phyloP scores from a whole-genome alignment of 2,888 invertebrate species.

The Xylota sylvarum region DNA sequence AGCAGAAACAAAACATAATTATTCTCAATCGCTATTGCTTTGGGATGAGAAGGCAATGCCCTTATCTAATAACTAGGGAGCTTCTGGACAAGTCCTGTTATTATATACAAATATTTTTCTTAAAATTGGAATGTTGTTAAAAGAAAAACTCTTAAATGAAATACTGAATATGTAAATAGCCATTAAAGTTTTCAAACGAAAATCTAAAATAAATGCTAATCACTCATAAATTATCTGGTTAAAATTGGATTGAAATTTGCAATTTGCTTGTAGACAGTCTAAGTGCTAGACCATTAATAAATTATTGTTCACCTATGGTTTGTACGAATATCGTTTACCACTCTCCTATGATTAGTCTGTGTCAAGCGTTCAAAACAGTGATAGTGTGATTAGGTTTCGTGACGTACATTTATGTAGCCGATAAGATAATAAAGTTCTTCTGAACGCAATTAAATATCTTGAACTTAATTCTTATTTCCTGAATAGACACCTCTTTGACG shows the following conservation, averaged over 20 bases:
- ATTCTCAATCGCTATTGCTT: too few species aligned
- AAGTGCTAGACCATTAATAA: background rate
- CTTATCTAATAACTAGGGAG: too few species aligned
- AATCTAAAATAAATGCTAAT: background rate
- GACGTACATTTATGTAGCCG: slow-evolving; percentile 1
- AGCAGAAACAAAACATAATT: too few species aligned
- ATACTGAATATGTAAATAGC: too few species aligned
- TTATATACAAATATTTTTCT: too few species aligned
- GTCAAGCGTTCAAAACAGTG: background rate
- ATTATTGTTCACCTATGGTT: background rate
- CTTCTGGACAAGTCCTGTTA: too few species aligned
- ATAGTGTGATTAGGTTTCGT: slow-evolving; percentile 15
- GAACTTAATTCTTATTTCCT: background rate
- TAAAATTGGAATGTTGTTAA: too few species aligned
- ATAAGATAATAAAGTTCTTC: background rate
- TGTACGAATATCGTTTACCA: background rate
- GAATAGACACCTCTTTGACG: too few species aligned
- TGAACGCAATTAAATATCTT: background rate
- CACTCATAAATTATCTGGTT: background rate
- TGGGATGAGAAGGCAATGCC: too few species aligned
- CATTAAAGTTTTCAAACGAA: background rate
- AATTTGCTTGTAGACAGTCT: background rate
- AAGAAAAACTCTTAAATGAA: too few species aligned
- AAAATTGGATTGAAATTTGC: background rate
- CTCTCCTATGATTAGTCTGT: background rate